Conservation (phyloP, 2,797 vertebrate species). For the Potorous gilbertii region DNA sequence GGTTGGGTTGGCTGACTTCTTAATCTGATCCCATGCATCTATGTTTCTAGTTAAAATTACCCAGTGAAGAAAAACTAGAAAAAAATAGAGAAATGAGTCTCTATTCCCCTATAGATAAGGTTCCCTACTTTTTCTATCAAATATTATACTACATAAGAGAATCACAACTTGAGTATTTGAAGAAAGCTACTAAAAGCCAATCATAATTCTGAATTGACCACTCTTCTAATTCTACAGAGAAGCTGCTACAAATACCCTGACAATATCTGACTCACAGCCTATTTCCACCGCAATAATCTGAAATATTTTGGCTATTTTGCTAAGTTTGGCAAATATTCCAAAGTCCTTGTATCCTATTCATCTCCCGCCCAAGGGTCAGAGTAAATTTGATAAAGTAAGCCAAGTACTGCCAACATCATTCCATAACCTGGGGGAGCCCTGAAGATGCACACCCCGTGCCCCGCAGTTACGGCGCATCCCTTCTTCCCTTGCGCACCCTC, state of each 20-base stretch:
- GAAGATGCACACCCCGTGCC: no score
- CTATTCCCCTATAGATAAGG: background rate
- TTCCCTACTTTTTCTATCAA: background rate
- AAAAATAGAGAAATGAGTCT: background rate
- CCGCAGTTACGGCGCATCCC: no score
- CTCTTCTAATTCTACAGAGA: background rate
- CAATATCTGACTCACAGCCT: background rate
- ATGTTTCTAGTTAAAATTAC: background rate
- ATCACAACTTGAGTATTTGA: background rate
- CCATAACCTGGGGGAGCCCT: no score
- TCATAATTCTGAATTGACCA: background rate
- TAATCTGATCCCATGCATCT: background rate
- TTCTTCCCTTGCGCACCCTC: no score
- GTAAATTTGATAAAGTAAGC: background rate
- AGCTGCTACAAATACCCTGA: background rate
- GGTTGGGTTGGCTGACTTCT: background rate
- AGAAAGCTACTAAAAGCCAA: background rate
- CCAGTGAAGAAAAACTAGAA: background rate
- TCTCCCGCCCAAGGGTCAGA: background rate
- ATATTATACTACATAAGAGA: background rate
- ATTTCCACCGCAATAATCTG: background rate
- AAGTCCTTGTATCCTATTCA: background rate
- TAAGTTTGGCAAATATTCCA: background rate
- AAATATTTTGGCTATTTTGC: background rate
- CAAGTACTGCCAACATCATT: no score